Conservation (phyloP, 2,113 vertebrate species). For the Stercorarius parasiticus region DNA sequence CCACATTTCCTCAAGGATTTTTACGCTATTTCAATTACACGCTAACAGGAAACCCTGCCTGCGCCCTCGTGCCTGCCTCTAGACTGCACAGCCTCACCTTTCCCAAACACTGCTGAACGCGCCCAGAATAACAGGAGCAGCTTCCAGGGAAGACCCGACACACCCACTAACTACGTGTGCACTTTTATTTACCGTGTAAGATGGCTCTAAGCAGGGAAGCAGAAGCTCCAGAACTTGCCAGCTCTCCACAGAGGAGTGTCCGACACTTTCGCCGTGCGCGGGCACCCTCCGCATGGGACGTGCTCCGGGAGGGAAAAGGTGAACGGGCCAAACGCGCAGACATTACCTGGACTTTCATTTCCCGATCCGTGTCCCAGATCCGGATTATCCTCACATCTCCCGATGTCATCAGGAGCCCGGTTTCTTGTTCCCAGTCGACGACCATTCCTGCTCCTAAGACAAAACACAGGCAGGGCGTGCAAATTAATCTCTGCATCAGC, state of each 20-base stretch:
- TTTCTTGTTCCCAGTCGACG: conserved; percentile 98
- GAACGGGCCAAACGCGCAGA: fast-evolving
- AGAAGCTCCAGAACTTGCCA: background rate
- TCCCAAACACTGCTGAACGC: background rate
- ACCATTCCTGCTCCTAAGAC: conserved; percentile 92
- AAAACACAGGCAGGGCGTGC: background rate
- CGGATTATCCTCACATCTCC: conserved; percentile 94
- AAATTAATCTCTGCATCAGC: background rate
- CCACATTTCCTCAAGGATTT: background rate
- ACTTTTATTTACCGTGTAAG: fast-evolving
- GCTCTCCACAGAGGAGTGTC: background rate
- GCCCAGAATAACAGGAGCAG: background rate
- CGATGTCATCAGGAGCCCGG: conserved; percentile 93
- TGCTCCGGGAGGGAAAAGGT: background rate
- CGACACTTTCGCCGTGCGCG: fast-evolving
- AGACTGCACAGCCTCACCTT: background rate
- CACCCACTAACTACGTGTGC: fast-evolving
- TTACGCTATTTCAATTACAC: fast-evolving
- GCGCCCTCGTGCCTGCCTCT: background rate
- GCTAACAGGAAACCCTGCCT: fast-evolving
- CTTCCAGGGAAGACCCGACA: background rate
- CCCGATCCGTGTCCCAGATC: conserved; percentile 96
- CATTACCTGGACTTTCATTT: conserved; percentile 95
- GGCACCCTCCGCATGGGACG: fast-evolving
- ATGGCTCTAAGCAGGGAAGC: fast-evolving